phyloP scores from a whole-genome alignment of 2,888 invertebrate species.

The Xanthorhoe designata region DNA sequence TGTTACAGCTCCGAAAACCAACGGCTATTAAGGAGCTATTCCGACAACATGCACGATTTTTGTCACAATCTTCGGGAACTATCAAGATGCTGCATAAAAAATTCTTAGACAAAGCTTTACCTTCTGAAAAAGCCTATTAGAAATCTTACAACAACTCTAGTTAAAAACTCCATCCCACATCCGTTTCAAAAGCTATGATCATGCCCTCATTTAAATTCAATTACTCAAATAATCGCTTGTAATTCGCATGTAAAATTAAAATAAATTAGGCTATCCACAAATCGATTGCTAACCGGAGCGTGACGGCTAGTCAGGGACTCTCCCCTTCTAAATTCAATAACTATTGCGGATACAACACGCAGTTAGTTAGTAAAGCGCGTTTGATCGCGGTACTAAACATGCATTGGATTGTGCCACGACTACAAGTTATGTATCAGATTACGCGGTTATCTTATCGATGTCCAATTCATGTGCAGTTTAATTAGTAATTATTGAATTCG shows the following conservation, averaged over 20 bases:
- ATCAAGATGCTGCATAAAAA: neutral
- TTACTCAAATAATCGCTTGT: constrained; percentile 3
- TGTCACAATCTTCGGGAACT: neutral
- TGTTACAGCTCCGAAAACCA: constrained; percentile 8
- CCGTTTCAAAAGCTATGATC: neutral
- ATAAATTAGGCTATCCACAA: constrained; percentile 5
- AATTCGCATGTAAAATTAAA: constrained; percentile 14
- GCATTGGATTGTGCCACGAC: constrained; percentile 1
- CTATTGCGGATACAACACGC: neutral
- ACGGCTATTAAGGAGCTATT: constrained; percentile 1
- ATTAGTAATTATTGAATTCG: neutral
- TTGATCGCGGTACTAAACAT: constrained; percentile 7
- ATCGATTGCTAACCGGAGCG: constrained; percentile 6
- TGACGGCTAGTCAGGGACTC: constrained; percentile 15
- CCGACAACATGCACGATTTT: neutral
- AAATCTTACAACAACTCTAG: neutral
- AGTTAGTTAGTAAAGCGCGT: neutral
- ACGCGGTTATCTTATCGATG: constrained; percentile 17
- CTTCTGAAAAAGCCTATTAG: neutral
- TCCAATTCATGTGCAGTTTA: constrained; percentile 13
- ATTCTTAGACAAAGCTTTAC: neutral
- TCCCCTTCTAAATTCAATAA: constrained; percentile 15
- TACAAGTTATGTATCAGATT: constrained; percentile 4
- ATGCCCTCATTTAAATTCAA: constrained; percentile 2
- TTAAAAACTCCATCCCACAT: neutral